These are phyloP conservation scores for Buceros bicornis DNA, from an alignment of 2,797 vertebrate genomes.

Conservation along the genomic window DNA sequence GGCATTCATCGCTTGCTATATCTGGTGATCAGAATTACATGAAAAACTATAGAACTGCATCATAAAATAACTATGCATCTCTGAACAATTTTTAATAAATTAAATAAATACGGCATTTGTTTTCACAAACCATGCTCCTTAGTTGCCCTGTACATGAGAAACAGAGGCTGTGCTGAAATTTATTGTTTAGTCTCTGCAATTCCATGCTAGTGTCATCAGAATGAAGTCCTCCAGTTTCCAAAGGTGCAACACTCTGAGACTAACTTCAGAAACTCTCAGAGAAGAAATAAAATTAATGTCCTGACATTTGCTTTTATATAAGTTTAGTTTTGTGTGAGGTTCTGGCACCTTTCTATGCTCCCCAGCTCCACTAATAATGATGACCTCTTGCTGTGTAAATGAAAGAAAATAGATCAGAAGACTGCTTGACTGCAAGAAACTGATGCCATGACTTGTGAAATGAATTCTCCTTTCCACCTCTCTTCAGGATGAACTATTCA, in stretches of 20 bases:
- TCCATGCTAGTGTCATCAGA: rapidly evolving
- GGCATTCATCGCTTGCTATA: not conserved
- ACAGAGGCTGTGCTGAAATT: not conserved
- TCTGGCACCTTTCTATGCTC: not conserved
- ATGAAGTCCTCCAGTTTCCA: not conserved
- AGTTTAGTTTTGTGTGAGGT: not conserved
- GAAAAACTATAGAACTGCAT: not conserved
- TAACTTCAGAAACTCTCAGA: not conserved
- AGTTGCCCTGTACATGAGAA: not conserved
- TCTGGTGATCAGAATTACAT: not conserved
- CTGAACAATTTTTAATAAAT: not conserved
- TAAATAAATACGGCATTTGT: not conserved
- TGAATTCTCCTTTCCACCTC: not conserved
- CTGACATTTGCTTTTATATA: not conserved
- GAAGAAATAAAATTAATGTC: not conserved
- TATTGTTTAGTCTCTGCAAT: not conserved
- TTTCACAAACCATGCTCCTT: not conserved
- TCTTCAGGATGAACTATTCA: not conserved
- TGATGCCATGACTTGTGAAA: not conserved
- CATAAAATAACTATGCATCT: not conserved
- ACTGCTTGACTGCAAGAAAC: not conserved
- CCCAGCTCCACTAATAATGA: not conserved
- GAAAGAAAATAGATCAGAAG: not conserved
- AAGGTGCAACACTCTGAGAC: not conserved
- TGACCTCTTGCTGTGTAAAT: not conserved